Evolutionary conservation across 37 sponge, comb jelly and placozoan genomes (phyloP), one percentile per base, ranked within the genome.

Genomic region (Amphimedon queenslandica): DNA sequence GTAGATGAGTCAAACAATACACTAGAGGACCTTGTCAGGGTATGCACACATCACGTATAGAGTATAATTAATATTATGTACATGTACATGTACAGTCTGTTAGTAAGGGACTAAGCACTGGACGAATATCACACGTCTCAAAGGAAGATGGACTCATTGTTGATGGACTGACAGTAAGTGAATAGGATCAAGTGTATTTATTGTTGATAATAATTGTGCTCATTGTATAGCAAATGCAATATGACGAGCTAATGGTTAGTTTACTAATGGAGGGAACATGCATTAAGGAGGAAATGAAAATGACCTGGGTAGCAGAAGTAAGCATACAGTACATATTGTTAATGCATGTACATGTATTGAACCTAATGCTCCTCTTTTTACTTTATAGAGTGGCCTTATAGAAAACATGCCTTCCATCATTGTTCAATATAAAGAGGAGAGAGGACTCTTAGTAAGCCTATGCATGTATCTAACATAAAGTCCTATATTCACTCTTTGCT

Each of bases 1-100:
- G 87, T 94, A 56, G 98, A 97, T 66, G 90, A 83, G 1, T 84
- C 91, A 5, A 64, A 90, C 51, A 82, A 74, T 75, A 83, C 94
- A 4, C 87, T 88, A 56, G 80, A 82, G 40, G 98, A 97, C 53
- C 71, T 94, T 42, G 86, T 94, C 20, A 91, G 67, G 51, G 86
- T 85, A 28, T 39, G 80, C 71, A 4, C 30, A 39, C n/a, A 10
- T 60, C 18, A 42, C 43, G 3, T 3, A 27, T 47, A 47, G 8
- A 47, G 8, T 25, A 29, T 57, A 60, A 66, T 2, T 21, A 37
- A 24, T 39, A 38, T 8, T 65, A 36, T 57, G 8, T 37, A 3
- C 3, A 5, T 55, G 31, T 37, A 27, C 2, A 33, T 29, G 32
- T 30, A 10, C 73, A 83, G 69, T 80, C 85, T 58, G 80, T 95